Evolutionary conservation across 2,113 vertebrate species (phyloP).

Genomic region (Alethe diademata): DNA sequence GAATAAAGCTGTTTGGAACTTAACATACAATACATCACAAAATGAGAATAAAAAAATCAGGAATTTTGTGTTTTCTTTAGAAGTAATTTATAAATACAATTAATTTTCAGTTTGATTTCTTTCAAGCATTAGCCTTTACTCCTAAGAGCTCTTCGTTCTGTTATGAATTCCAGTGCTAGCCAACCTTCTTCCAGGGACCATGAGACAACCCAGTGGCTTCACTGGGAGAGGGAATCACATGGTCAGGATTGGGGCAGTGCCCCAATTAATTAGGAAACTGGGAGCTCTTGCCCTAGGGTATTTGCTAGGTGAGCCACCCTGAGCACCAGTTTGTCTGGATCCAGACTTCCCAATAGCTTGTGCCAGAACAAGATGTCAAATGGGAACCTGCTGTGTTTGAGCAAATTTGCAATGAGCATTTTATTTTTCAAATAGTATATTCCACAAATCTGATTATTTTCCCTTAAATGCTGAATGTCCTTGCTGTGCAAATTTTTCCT

Average conservation of each 20-base stretch:
- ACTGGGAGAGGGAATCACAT: not conserved
- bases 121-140: not conserved
- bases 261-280: not conserved
- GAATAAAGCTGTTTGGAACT: not conserved
- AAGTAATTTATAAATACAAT: not conserved
- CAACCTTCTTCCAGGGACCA: rapidly evolving
- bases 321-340: not conserved
- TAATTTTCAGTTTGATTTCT: not conserved
- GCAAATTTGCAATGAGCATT: not conserved
- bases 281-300: not conserved
- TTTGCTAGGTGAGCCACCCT: not conserved
- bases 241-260: not conserved
- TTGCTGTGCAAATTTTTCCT: not conserved
- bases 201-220: not conserved
- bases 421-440: not conserved
- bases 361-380: not conserved
- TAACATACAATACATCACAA: not conserved
- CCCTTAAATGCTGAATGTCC: not conserved
- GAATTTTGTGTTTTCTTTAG: not conserved
- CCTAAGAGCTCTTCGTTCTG: not conserved
- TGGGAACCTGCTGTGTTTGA: not conserved
- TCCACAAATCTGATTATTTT: not conserved
- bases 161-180: not conserved
- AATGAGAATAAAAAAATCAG: not conserved
- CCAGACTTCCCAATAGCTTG: not conserved